Evolutionary conservation across 1,140 invertebrate genomes (phyloP), one percentile per base, ranked within the genome.

Genomic region (Ceratina calcarata): DNA sequence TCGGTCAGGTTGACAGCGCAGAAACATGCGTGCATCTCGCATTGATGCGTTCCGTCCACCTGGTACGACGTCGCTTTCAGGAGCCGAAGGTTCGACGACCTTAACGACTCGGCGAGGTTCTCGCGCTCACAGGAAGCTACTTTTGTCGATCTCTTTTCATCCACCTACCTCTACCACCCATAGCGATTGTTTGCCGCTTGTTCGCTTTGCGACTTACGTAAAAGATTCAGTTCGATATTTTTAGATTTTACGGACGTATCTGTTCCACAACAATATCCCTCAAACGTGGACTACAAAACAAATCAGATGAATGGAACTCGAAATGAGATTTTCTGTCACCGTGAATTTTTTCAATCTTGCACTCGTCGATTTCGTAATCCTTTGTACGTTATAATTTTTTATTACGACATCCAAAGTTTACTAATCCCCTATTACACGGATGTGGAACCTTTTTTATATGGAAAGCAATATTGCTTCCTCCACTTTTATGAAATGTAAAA

Each of bases 61-160:
- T 84, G 81, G 68, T 61, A 64, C 27, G 62, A 68, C 64, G 32
- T 82, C 70, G 66, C 69, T 67, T 79, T 58, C 75, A 73, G 53
- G 58, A 82, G 68, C 69, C 37, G 58, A 64, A 81, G 61, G 84
- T 85, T 85, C 82, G 73, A 81, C 66, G 66, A 86, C 79, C 84
- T 78, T 60, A 79, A 79, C 77, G 58, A 79, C 62, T 16, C 69
- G 53, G 32, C 69, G 77, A 61, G 37, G 57, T 65, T 72, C 77
- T 75, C 72, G 45, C 20, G 22, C 61, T 79, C 51, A 32, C 69
- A 49, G 77, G 73, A 79, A 79, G 69, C 77, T 55, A 49, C 69
- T 58, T 60, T 68, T 69, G 57, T 62, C n/a, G 61, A 22, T 70
- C 49, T 67, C 76, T 80, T 82, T 67, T 73, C 49, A 70, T 49